A percentile compares a stretch with the other conserved stretches of the same genome.
phyloP scores from a whole-genome alignment of 2,888 invertebrate species.

The Epirrhoe tristata region DNA sequence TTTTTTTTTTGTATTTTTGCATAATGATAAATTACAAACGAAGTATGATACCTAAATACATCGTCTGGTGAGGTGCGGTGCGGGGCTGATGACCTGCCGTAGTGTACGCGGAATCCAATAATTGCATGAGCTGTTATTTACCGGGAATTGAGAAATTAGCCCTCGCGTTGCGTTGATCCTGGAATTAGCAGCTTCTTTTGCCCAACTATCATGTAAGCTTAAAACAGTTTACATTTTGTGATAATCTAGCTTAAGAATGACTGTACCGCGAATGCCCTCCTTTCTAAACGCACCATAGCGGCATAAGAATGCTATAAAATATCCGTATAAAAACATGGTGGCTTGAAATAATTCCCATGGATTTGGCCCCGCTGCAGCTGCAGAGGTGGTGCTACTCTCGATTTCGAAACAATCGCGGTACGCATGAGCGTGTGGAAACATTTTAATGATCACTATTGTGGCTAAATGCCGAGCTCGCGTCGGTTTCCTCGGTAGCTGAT shows the following conservation, averaged over 20 bases:
- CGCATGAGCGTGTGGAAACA: constrained; percentile 77
- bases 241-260: constrained; percentile 17
- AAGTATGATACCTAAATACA: constrained; percentile 20
- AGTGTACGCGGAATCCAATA: constrained; percentile 59
- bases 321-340: constrained; percentile 25
- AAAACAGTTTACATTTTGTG: background rate
- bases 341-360: constrained; percentile 47
- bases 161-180: constrained; percentile 47
- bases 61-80: constrained; percentile 24
- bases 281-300: constrained; percentile 19
- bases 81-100: constrained; percentile 45
- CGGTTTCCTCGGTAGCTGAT: constrained; percentile 72
- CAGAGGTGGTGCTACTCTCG: constrained; percentile 66
- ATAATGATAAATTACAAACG: constrained; percentile 4
- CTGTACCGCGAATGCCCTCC: constrained; percentile 9
- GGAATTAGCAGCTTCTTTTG: constrained; percentile 43
- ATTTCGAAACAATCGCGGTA: constrained; percentile 79
- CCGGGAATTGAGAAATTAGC: constrained; percentile 54
- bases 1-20: constrained; percentile 8
- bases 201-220: constrained; percentile 4
- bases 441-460: constrained; percentile 76
- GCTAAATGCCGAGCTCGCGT: constrained; percentile 67
- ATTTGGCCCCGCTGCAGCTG: constrained; percentile 47
- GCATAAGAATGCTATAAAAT: constrained; percentile 23
- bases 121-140: constrained; percentile 60